Evolutionary conservation across 2,797 vertebrate species (phyloP).

Genomic region (Aulostomus chinensis): DNA sequence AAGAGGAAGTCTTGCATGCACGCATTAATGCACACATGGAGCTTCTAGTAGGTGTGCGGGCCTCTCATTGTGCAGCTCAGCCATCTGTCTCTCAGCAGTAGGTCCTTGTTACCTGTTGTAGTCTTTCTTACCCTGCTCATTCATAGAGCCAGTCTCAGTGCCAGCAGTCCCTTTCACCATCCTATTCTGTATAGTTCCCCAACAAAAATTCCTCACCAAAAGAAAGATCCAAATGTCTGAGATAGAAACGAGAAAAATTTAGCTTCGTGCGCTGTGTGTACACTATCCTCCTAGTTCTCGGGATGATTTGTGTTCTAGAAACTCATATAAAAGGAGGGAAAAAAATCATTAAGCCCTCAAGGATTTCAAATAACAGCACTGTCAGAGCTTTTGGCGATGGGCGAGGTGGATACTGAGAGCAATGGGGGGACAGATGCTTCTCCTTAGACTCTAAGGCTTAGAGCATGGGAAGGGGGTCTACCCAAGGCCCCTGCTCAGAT

Average conservation of each 20-base stretch:
- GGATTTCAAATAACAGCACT: constrained; percentile 23
- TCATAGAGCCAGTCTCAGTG: constrained; percentile 53
- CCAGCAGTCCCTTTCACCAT: constrained; percentile 61
- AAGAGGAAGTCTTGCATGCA: constrained; percentile 41
- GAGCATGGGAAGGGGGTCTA: constrained; percentile 25
- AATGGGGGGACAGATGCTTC: constrained; percentile 63
- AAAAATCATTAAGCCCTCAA: constrained; percentile 3
- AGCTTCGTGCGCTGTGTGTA: no score
- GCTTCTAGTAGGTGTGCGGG: constrained; percentile 48
- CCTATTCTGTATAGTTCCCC: constrained; percentile 41
- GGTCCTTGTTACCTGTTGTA: constrained; percentile 80
- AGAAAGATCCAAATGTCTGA: constrained; percentile 41
- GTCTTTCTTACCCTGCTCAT: constrained; percentile 68
- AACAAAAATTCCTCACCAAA: constrained; percentile 48
- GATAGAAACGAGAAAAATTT: background rate
- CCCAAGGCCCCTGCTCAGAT: constrained; percentile 39
- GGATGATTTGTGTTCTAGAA: no score
- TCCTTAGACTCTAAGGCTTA: no score
- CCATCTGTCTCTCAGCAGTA: constrained; percentile 79
- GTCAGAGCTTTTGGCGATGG: constrained; percentile 19
- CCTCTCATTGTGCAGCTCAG: constrained; percentile 68
- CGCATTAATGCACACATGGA: constrained; percentile 22
- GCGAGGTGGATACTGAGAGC: constrained; percentile 44
- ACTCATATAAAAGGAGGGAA: no score
- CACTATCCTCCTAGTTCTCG: no score